Percentiles rank a stretch among this genome's conserved stretches.
These are phyloP conservation scores for Hirundo rustica DNA, from an alignment of 2,797 vertebrate species.

Conservation along the genomic window DNA sequence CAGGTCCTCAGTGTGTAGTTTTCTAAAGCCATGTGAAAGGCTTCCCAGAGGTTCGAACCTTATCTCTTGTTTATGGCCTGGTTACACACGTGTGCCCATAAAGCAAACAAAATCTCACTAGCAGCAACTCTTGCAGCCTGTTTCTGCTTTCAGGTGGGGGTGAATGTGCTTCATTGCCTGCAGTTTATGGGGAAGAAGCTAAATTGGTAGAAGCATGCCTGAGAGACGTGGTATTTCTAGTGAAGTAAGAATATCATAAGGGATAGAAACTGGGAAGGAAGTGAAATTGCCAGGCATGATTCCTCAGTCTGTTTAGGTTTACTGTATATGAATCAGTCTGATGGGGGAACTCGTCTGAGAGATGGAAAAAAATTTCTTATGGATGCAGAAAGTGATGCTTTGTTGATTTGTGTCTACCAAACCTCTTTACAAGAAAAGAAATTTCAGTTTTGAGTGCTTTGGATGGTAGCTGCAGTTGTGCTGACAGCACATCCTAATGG, in stretches of 20 bases:
- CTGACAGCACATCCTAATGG: background rate
- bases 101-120: background rate
- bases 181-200: background rate
- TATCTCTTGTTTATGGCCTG: background rate
- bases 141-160: background rate
- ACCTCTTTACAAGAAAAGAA: background rate
- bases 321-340: background rate
- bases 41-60: background rate
- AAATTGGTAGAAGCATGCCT: background rate
- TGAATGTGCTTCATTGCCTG: background rate
- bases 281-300: background rate
- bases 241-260: background rate
- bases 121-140: rapidly evolving
- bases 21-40: background rate
- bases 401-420: background rate
- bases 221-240: background rate
- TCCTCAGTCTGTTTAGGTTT: background rate
- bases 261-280: background rate
- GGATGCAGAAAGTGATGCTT: background rate
- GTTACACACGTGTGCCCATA: rapidly evolving
- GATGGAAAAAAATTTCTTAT: background rate
- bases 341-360: background rate
- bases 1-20: background rate
- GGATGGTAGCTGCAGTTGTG: background rate
- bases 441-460: background rate